phyloP scores from a whole-genome alignment of 2,888 invertebrate genomes.

The Pseudoips prasinana region DNA sequence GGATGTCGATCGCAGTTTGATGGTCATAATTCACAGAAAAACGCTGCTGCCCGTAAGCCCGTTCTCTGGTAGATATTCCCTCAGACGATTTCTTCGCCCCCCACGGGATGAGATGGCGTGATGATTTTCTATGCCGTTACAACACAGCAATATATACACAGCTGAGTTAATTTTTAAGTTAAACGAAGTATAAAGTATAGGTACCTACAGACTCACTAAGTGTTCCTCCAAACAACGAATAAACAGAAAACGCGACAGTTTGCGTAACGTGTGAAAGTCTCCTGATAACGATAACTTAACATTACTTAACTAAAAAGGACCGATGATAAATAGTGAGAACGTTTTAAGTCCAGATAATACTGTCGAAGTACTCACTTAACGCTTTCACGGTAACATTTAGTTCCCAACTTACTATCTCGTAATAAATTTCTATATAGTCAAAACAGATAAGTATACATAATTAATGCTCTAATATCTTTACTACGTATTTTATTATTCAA shows the following conservation, averaged over 20 bases:
- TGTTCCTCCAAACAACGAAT: conserved; percentile 48
- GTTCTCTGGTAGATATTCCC: too few relatives aligned
- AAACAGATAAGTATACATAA: conserved; percentile 14
- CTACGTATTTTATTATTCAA: conserved; percentile 24
- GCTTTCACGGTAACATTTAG: conserved; percentile 24
- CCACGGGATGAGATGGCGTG: too few relatives aligned
- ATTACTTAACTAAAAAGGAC: conserved; percentile 56
- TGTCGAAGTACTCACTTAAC: conserved; percentile 30
- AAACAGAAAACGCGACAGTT: conserved; percentile 48
- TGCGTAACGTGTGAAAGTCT: conserved; percentile 65
- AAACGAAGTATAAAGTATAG: too few relatives aligned
- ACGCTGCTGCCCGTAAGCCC: too few relatives aligned
- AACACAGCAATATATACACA: too few relatives aligned
- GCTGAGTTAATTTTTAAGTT: too few relatives aligned
- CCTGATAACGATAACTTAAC: conserved; percentile 49
- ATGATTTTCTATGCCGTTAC: too few relatives aligned
- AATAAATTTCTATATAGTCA: conserved; percentile 33
- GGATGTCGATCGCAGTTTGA: too few relatives aligned
- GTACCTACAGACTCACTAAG: conserved; percentile 38
- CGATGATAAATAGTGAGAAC: conserved; percentile 43
- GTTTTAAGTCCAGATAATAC: conserved; percentile 40
- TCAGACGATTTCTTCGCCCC: too few relatives aligned
- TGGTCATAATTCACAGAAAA: too few relatives aligned
- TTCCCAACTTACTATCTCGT: conserved; percentile 21
- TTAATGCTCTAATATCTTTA: too few relatives aligned